phyloP scores from a whole-genome alignment of 2,888 invertebrate genomes.

The Hyalella azteca region DNA sequence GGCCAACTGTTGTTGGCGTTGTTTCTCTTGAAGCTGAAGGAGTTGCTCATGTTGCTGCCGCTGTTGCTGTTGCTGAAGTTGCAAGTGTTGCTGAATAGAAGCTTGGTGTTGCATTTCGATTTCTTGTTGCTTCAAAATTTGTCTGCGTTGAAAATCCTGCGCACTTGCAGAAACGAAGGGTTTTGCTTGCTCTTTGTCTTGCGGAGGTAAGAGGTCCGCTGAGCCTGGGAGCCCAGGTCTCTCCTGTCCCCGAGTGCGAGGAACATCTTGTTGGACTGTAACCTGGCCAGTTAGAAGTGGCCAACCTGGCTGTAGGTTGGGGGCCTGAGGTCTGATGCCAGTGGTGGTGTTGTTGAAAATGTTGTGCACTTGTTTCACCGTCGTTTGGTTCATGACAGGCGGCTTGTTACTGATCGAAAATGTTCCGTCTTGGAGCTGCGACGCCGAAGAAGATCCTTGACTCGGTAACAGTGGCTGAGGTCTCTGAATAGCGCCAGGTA shows the following conservation, averaged over 20 bases:
- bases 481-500: no score
- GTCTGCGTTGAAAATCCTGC: background rate
- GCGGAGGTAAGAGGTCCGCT: background rate
- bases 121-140: slow-evolving; percentile 1
- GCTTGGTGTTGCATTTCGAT: background rate
- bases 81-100: background rate
- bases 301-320: background rate
- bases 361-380: background rate
- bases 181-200: background rate
- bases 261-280: background rate
- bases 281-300: background rate
- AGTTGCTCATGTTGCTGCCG: slow-evolving; percentile 21
- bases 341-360: no score
- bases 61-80: background rate
- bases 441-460: background rate
- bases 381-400: background rate
- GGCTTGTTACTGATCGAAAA: background rate
- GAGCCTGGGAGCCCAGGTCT: background rate
- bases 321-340: background rate
- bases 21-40: background rate
- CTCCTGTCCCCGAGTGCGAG: background rate
- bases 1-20: background rate
- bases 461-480: background rate
- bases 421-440: no score
- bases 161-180: background rate